These are phyloP conservation scores for Calameuta pallipes DNA, from an alignment of 2,888 invertebrate genomes.

Conservation along the genomic window DNA sequence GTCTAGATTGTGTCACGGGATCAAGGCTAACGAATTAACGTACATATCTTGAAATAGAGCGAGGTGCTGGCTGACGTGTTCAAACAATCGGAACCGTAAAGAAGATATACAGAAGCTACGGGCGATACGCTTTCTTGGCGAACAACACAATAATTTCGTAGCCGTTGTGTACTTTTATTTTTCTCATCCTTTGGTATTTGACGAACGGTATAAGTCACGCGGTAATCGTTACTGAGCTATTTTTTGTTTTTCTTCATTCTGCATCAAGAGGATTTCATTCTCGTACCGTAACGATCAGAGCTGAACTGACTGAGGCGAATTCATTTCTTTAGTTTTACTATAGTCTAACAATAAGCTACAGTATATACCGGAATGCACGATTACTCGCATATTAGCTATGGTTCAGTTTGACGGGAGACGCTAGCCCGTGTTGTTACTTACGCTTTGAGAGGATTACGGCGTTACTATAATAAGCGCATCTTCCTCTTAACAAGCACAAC, in stretches of 20 bases:
- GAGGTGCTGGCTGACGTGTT: neutral
- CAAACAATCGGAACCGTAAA: neutral
- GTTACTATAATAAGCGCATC: neutral
- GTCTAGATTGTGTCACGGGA: neutral
- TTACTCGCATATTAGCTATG: neutral
- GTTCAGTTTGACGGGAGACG: neutral
- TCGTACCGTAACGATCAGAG: neutral
- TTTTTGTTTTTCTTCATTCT: neutral
- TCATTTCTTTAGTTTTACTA: neutral
- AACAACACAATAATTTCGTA: neutral
- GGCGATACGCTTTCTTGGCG: neutral
- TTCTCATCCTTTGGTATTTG: neutral
- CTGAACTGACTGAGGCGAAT: neutral
- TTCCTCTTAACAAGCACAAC: neutral
- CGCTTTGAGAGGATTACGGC: neutral
- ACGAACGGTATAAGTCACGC: neutral
- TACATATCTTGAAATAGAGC: neutral
- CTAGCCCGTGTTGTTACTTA: neutral
- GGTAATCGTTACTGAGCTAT: neutral
- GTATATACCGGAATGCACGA: neutral
- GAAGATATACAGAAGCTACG: neutral
- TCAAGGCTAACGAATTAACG: neutral
- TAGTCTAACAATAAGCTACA: neutral
- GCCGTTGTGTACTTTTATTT: neutral
- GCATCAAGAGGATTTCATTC: neutral